A percentile compares a stretch with the other conserved stretches of the same genome.
Conservation (phyloP, 2,113 vertebrate genomes). For the Grammomys surdaster region DNA sequence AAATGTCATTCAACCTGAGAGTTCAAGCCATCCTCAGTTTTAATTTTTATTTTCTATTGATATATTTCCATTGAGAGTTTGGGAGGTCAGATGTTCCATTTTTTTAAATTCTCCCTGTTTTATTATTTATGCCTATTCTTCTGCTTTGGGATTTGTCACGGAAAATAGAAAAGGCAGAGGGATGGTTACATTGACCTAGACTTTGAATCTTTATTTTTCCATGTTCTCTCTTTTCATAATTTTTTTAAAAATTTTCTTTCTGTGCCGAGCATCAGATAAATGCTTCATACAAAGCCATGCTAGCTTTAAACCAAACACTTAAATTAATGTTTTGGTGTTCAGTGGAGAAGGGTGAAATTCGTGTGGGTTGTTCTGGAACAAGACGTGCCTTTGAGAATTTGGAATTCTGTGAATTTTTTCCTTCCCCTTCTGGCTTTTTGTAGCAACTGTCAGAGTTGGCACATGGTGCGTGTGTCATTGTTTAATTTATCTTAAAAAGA, state of each 20-base stretch:
- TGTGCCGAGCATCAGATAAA: constrained; percentile 56
- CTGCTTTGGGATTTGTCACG: neutral
- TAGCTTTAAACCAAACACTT: constrained; percentile 69
- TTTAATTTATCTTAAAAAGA: constrained; percentile 60
- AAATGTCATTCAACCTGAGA: neutral
- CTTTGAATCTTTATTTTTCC: constrained; percentile 38
- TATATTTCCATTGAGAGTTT: neutral
- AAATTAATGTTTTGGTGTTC: constrained; percentile 73
- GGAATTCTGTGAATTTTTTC: constrained; percentile 46
- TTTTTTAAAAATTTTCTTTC: constrained; percentile 59
- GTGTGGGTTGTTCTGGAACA: constrained; percentile 67
- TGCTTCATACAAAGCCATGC: constrained; percentile 54
- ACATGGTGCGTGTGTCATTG: neutral
- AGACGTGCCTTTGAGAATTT: constrained; percentile 60
- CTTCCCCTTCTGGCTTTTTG: neutral
- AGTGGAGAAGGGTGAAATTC: constrained; percentile 58
- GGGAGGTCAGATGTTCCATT: constrained; percentile 6
- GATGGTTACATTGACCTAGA: constrained; percentile 43
- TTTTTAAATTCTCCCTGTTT: constrained; percentile 38
- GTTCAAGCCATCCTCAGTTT: neutral
- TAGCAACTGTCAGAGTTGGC: neutral
- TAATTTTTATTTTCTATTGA: constrained; percentile 8
- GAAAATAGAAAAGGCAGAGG: constrained; percentile 33
- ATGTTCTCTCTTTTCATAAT: neutral
- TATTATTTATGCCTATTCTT: constrained; percentile 44